These are phyloP conservation scores for Epinotia bilunana DNA, from an alignment of 2,888 invertebrate genomes.

Conservation along the genomic window DNA sequence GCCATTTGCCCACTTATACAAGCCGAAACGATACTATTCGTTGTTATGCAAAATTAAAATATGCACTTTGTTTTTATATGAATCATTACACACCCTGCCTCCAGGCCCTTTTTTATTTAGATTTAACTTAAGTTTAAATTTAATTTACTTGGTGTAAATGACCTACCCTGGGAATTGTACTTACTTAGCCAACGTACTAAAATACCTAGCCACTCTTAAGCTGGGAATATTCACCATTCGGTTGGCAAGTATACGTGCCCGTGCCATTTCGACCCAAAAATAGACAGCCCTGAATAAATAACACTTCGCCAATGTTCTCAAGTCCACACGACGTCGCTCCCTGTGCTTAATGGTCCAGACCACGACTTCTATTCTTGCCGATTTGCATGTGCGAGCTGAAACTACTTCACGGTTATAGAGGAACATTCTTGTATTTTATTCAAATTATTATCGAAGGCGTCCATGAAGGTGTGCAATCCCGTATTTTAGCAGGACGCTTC, in stretches of 20 bases:
- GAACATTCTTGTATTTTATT: conserved; percentile 41
- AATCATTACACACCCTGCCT: too few relatives aligned
- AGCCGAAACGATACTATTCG: too few relatives aligned
- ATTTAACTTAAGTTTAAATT: too few relatives aligned
- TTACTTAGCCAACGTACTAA: background rate
- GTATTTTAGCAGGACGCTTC: conserved; percentile 32
- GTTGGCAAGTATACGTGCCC: background rate
- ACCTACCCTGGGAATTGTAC: background rate
- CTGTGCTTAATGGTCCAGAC: conserved; percentile 56
- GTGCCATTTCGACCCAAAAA: conserved; percentile 1
- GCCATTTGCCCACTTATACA: too few relatives aligned
- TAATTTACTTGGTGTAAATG: too few relatives aligned
- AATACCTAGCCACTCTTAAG: background rate
- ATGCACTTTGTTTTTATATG: too few relatives aligned
- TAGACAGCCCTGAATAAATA: conserved; percentile 1
- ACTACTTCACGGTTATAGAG: conserved; percentile 36
- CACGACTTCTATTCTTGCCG: conserved; percentile 36
- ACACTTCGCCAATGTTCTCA: background rate
- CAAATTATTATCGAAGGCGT: conserved; percentile 37
- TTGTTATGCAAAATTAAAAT: too few relatives aligned
- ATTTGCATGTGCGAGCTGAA: conserved; percentile 36
- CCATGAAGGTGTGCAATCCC: conserved; percentile 18
- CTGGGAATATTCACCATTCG: background rate
- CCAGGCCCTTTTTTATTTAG: too few relatives aligned
- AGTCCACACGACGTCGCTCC: conserved; percentile 45